Conservation (phyloP, 1,140 invertebrate genomes). For the Aporrectodea caliginosa region DNA sequence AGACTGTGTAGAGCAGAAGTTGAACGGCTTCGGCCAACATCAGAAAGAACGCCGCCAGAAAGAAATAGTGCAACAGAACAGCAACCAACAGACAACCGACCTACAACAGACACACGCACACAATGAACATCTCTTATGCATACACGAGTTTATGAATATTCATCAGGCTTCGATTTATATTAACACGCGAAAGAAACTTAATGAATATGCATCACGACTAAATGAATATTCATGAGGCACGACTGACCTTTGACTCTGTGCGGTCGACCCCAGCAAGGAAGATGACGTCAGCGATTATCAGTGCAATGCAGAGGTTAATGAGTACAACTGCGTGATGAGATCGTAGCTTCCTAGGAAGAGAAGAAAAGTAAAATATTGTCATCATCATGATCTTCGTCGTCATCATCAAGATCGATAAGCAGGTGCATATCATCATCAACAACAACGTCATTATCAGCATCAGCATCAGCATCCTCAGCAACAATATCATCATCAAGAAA, state of each 20-base stretch:
- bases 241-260: slow-evolving; percentile 35
- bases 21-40: slow-evolving; percentile 35
- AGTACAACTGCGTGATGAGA: slow-evolving; percentile 36
- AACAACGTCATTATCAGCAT: neutral
- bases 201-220: neutral
- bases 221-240: neutral
- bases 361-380: neutral
- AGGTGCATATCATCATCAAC: neutral
- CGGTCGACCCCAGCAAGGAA: slow-evolving; percentile 36
- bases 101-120: slow-evolving; percentile 18
- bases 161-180: too few species aligned
- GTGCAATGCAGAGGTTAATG: slow-evolving; percentile 37
- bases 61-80: slow-evolving; percentile 35
- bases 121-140: neutral
- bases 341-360: slow-evolving; percentile 32
- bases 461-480: neutral
- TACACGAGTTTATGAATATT: neutral
- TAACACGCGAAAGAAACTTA: neutral
- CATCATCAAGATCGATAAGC: neutral
- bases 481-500: neutral
- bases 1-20: slow-evolving; percentile 29
- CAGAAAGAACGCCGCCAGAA: slow-evolving; percentile 34
- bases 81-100: slow-evolving; percentile 27
- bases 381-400: neutral
- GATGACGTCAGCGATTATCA: slow-evolving; percentile 35